Percentiles rank a stretch among this genome's conserved stretches.
phyloP scores from a whole-genome alignment of 2,113 vertebrate genomes.

The Saguinus imperator region DNA sequence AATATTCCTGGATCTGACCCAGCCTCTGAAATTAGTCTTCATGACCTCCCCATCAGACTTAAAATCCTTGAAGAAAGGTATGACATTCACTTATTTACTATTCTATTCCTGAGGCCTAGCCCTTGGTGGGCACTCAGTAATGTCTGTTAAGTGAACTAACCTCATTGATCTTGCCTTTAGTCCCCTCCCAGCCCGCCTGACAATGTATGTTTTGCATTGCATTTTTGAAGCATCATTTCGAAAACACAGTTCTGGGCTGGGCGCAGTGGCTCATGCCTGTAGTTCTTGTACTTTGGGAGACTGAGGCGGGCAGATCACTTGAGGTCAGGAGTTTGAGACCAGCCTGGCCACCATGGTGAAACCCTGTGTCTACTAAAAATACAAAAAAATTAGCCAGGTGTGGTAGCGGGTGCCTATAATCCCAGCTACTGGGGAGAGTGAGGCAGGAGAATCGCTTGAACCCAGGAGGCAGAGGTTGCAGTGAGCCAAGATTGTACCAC shows the following conservation, averaged over 20 bases:
- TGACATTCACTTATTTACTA: background rate
- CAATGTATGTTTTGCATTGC: background rate
- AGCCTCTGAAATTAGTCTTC: background rate
- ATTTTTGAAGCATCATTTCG: background rate
- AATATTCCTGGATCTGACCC: constrained; percentile 35
- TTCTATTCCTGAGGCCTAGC: background rate
- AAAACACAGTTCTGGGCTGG: background rate
- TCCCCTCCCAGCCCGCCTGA: background rate
- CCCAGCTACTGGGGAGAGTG: background rate
- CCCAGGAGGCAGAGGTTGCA: background rate
- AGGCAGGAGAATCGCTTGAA: background rate
- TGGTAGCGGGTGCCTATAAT: background rate
- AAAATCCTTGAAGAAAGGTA: background rate
- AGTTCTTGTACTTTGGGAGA: background rate
- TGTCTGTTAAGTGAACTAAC: background rate
- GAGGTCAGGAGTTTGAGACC: background rate
- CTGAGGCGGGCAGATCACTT: background rate
- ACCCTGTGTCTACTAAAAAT: background rate
- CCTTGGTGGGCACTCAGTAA: background rate
- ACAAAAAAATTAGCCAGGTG: background rate
- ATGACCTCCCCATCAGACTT: background rate
- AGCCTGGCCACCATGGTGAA: background rate
- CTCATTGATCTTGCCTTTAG: background rate
- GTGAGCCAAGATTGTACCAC: background rate
- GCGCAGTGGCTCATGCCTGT: background rate